Percentiles rank a stretch among this genome's conserved stretches.
These are phyloP conservation scores for Gasterosteus aculeatus DNA, from an alignment of 2,113 vertebrate species.

Conservation along the genomic window DNA sequence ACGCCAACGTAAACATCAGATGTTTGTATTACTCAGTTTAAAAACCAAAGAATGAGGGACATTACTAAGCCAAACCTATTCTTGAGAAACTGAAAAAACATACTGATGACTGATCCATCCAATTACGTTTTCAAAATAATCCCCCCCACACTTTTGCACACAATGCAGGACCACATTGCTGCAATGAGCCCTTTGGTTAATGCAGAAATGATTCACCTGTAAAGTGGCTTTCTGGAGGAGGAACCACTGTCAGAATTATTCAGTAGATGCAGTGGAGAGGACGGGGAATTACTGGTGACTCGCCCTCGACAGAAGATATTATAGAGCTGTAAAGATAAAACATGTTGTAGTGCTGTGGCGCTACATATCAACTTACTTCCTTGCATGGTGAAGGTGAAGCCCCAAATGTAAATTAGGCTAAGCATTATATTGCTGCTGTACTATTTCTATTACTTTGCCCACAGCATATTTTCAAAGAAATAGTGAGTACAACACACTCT, in stretches of 20 bases:
- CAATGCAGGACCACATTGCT: constrained; percentile 35
- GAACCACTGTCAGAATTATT: constrained; percentile 55
- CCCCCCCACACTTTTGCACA: constrained; percentile 38
- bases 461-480: constrained; percentile 15
- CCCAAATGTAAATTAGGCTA: constrained; percentile 31
- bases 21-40: neutral
- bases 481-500: neutral
- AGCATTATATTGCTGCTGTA: neutral
- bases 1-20: neutral
- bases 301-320: constrained; percentile 32
- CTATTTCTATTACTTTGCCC: constrained; percentile 24
- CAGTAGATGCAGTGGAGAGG: constrained; percentile 34
- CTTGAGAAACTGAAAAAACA: constrained; percentile 4
- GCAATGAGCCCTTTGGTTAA: constrained; percentile 49
- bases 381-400: constrained; percentile 5
- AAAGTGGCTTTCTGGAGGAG: constrained; percentile 64
- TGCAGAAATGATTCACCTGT: constrained; percentile 73
- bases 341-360: constrained; percentile 32
- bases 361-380: constrained; percentile 58
- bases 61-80: neutral
- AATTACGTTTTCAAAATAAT: constrained; percentile 17
- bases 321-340: constrained; percentile 55
- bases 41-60: neutral
- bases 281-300: constrained; percentile 43
- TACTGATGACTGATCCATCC: neutral